phyloP scores from a whole-genome alignment of 2,888 invertebrate species.

The Odontocolon sp. region DNA sequence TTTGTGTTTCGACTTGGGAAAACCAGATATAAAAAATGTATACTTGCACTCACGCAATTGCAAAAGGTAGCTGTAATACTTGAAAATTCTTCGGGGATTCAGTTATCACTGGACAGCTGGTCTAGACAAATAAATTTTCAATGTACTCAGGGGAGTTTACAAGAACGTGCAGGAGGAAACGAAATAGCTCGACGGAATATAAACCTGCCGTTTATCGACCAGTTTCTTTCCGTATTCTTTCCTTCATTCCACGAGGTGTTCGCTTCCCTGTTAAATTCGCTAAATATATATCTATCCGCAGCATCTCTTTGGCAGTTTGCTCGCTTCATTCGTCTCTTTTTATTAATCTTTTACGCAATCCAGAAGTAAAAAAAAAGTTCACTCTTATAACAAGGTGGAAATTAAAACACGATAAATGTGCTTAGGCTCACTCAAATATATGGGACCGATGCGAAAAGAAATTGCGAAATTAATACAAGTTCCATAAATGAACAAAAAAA shows the following conservation, averaged over 20 bases:
- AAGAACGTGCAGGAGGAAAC: slow-evolving; percentile 16
- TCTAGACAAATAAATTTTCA: slow-evolving; percentile 62
- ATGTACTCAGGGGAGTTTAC: slow-evolving; percentile 41
- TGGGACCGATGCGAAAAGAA: too few relatives aligned
- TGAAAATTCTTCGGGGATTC: slow-evolving; percentile 42
- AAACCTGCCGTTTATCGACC: slow-evolving; percentile 58
- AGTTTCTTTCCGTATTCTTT: slow-evolving; percentile 38
- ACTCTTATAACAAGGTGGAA: too few relatives aligned
- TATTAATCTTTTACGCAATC: too few relatives aligned
- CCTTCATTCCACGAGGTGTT: background rate
- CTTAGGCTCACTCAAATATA: too few relatives aligned
- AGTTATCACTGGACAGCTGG: slow-evolving; percentile 44
- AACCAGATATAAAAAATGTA: slow-evolving; percentile 28
- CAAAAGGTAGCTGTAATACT: slow-evolving; percentile 14
- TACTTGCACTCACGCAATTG: slow-evolving; percentile 37
- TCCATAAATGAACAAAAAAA: too few relatives aligned
- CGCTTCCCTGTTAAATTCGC: too few relatives aligned
- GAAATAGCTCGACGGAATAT: slow-evolving; percentile 54
- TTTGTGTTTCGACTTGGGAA: slow-evolving; percentile 4
- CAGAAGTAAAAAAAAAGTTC: too few relatives aligned
- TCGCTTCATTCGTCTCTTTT: too few relatives aligned
- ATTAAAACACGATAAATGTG: too few relatives aligned
- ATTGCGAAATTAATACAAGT: too few relatives aligned
- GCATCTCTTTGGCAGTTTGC: too few relatives aligned
- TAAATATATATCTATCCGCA: too few relatives aligned